Conservation (phyloP, 2,113 vertebrate genomes). For the Lycaon pictus region DNA sequence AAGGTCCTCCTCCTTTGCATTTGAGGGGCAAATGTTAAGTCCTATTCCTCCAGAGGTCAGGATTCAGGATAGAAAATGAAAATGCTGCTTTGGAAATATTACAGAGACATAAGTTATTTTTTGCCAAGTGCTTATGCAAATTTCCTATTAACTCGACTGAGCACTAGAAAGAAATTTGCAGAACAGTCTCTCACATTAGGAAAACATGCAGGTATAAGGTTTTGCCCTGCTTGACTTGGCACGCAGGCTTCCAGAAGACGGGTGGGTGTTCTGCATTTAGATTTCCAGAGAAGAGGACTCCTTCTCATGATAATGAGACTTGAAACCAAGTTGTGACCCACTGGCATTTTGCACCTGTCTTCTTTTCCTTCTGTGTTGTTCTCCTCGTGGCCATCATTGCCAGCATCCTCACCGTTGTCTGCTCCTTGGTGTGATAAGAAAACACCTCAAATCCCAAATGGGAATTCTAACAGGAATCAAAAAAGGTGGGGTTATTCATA, state of each 20-base stretch:
- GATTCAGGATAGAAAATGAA: constrained; percentile 66
- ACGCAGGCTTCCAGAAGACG: neutral
- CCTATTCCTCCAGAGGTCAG: constrained; percentile 56
- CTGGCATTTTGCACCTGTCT: neutral
- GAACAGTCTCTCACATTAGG: neutral
- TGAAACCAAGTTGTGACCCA: neutral
- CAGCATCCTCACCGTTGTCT: neutral
- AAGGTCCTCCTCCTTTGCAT: neutral
- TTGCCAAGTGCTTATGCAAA: constrained; percentile 62
- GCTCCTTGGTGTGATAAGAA: neutral
- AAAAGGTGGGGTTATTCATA: neutral
- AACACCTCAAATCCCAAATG: neutral
- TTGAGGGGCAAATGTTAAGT: constrained; percentile 64
- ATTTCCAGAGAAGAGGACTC: constrained; percentile 54
- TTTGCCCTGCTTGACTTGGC: constrained; percentile 48
- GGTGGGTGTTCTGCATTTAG: constrained; percentile 33
- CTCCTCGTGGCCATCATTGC: neutral
- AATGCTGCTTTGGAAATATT: neutral
- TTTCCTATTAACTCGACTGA: neutral
- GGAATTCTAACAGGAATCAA: neutral
- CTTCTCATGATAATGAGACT: constrained; percentile 58
- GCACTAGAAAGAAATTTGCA: neutral
- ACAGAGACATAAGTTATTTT: constrained; percentile 16
- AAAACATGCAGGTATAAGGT: constrained; percentile 48
- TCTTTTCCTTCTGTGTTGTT: neutral